Evolutionary conservation across 2,797 vertebrate genomes (phyloP), one percentile per base, ranked within the genome.

Genomic region (Podarcis lilfordi): DNA sequence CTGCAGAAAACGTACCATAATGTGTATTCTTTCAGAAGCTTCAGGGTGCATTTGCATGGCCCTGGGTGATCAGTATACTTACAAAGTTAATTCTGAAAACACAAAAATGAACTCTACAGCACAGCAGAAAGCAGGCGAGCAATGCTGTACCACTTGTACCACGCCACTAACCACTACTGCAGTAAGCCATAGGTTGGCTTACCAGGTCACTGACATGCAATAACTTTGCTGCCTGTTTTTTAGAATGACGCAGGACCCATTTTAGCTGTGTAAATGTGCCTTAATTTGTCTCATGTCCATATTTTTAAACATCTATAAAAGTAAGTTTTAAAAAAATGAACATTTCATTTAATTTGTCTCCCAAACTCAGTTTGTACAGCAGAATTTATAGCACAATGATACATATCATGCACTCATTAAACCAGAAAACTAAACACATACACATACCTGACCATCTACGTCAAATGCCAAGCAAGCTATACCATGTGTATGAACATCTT

Each of bases 381-480:
- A 81, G 35, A 1, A 80, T 84, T 87, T 91, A 69, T 86, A 88
- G 77, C 19, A 35, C 80, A 83, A 55, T 15, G 35, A 91, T 45
- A 71, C 82, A 78, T 10, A 89, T 71, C 61, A 88, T 8, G 80
- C 21, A 88, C 69, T 45, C 90, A 89, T 93, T 40, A 88, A 92
- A 92, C 84, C 83, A 69, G 1, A 89, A 87, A 84, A 92, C 68
- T 61, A 45, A 88, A 89, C 82, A 96, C 94, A 90, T 86, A 88
- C 87, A 96, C 96, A 89, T 98, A 99, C 99, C 98, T 99, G 98
- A 95, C 99, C 99, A 87, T 99, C 99, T 68, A 99, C 97, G 96
- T 99, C 98, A 80, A 99, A 99, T 90, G 99, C 98, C 94, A 99
- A 96, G 91, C 99, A 99, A 95, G 99, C 99, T 89, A 99, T 96